phyloP scores from a whole-genome alignment of 1,140 invertebrate genomes.

The Caenorhabditis tropicalis region DNA sequence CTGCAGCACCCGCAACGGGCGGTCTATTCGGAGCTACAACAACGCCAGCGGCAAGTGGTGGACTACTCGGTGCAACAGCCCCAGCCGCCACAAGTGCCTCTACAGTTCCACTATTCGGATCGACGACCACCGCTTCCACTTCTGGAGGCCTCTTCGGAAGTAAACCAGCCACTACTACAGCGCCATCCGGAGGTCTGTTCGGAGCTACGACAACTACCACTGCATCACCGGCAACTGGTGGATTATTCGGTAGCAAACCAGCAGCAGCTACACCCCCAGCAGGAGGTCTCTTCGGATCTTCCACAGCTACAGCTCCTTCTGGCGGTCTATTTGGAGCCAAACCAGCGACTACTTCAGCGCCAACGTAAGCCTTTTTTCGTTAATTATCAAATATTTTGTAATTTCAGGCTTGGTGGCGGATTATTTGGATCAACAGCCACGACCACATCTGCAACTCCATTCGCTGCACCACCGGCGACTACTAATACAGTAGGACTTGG shows the following conservation, averaged over 20 bases:
- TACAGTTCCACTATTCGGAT: not conserved
- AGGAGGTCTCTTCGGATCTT: not conserved
- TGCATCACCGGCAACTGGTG: not conserved
- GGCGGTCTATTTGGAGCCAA: not conserved
- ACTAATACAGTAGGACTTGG: slow-evolving; percentile 11
- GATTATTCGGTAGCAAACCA: not conserved
- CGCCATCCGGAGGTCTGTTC: not conserved
- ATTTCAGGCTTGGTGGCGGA: not conserved
- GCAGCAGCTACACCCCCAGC: not conserved
- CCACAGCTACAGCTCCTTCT: not conserved
- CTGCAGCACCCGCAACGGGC: not conserved
- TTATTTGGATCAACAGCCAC: not conserved
- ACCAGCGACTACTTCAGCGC: not conserved
- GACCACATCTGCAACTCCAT: not conserved
- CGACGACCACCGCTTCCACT: not conserved
- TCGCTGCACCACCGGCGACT: not conserved
- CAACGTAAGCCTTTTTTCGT: not conserved
- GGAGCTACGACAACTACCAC: not conserved
- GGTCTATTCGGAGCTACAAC: not conserved
- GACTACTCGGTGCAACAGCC: not conserved
- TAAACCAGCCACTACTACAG: not conserved
- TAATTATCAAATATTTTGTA: not conserved
- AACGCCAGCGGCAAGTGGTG: not conserved
- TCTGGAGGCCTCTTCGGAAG: slow-evolving; percentile 5
- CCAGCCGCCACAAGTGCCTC: not conserved